phyloP scores from a whole-genome alignment of 1,140 invertebrate species.

The Drosophila kepulauana region DNA sequence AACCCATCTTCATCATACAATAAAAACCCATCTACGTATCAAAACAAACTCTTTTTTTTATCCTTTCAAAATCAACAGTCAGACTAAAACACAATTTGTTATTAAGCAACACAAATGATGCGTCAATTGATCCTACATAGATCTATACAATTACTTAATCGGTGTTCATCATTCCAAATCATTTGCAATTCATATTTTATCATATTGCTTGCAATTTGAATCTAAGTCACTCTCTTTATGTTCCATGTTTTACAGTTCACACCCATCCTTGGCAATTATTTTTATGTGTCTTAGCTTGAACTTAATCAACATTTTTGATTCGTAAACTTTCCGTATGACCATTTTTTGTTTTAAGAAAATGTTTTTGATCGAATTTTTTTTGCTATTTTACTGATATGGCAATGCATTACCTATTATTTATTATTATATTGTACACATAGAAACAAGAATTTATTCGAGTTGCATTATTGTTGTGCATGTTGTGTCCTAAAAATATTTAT shows the following conservation, averaged over 20 bases:
- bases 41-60: conserved; percentile 3
- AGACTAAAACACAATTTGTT: conserved; percentile 11
- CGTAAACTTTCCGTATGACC: background rate
- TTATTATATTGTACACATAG: too few species aligned
- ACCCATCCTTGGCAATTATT: too few species aligned
- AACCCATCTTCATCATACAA: conserved; percentile 37
- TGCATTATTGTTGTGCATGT: conserved; percentile 10
- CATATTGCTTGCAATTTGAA: conserved; percentile 23
- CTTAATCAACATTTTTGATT: background rate
- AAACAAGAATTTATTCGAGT: too few species aligned
- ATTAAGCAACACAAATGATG: background rate
- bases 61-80: conserved; percentile 3
- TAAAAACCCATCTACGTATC: conserved; percentile 6
- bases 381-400: too few species aligned
- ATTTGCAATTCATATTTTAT: conserved; percentile 14
- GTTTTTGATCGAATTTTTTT: background rate
- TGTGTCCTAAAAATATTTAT: background rate
- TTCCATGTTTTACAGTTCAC: background rate
- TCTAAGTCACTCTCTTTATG: background rate
- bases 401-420: too few species aligned
- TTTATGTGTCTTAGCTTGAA: background rate
- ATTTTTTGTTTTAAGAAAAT: background rate
- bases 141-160: conserved; percentile 20
- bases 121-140: too few species aligned
- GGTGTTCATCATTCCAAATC: conserved; percentile 45